phyloP scores from a whole-genome alignment of 2,113 vertebrate genomes.

The Gavialis gangeticus region DNA sequence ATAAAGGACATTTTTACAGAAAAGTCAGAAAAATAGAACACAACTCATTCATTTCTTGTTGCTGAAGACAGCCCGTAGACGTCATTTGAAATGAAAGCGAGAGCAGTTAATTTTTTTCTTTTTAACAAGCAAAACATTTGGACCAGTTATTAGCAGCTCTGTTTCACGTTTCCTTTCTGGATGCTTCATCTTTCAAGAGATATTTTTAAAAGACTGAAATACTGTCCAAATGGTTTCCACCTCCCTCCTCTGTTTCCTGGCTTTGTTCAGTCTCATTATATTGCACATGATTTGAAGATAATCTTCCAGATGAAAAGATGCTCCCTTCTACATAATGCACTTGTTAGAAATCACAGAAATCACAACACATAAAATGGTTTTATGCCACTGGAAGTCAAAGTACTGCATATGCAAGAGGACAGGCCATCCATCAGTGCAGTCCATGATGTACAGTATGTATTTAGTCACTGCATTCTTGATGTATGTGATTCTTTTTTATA shows the following conservation, averaged over 20 bases:
- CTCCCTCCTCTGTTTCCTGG: conserved; percentile 32
- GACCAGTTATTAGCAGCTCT: conserved; percentile 49
- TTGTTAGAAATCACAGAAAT: conserved; percentile 25
- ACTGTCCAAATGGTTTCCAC: conserved; percentile 26
- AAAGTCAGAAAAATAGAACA: conserved; percentile 27
- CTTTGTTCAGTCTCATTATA: conserved; percentile 31
- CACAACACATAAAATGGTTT: background rate
- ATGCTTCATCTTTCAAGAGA: conserved; percentile 38
- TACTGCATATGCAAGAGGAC: conserved; percentile 28
- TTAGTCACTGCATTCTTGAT: background rate
- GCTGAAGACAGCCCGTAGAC: conserved; percentile 23
- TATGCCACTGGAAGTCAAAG: conserved; percentile 1
- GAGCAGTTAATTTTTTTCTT: background rate
- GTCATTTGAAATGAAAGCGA: conserved; percentile 26
- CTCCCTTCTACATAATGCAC: conserved; percentile 57
- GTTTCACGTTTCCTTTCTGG: conserved; percentile 31
- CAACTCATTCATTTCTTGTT: background rate
- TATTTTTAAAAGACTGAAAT: background rate
- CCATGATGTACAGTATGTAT: background rate
- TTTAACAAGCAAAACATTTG: conserved; percentile 35
- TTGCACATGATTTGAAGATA: conserved; percentile 45
- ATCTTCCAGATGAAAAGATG: conserved; percentile 39
- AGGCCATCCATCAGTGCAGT: background rate
- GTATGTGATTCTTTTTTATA: conserved; percentile 3
- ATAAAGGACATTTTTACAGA: conserved; percentile 38